These are phyloP conservation scores for Nomada hirtipes DNA, from an alignment of 2,888 invertebrate genomes.

Conservation along the genomic window DNA sequence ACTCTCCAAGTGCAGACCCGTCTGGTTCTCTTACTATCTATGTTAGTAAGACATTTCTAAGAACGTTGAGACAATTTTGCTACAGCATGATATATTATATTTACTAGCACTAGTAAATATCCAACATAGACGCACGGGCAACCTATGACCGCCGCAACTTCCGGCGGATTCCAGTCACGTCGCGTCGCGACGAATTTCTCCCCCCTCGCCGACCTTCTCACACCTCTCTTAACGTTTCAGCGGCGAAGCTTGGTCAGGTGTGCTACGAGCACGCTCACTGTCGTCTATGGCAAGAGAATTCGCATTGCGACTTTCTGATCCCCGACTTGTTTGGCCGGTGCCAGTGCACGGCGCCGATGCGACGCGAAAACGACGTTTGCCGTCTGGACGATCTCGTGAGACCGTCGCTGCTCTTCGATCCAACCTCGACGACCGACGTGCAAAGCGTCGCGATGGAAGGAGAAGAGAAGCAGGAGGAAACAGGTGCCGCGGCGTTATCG, in stretches of 20 bases:
- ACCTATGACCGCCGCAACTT: neutral
- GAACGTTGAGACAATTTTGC: too few species aligned
- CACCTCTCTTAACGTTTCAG: slow-evolving; percentile 85
- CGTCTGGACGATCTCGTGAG: slow-evolving; percentile 85
- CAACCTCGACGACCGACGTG: neutral
- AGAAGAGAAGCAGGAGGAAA: neutral
- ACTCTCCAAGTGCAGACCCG: too few species aligned
- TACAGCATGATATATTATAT: too few species aligned
- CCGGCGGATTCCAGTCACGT: too few species aligned
- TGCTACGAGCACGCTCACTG: slow-evolving; percentile 97
- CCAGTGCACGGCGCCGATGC: slow-evolving; percentile 87
- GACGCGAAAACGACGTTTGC: slow-evolving; percentile 82
- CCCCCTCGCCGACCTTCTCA: neutral
- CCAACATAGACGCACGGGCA: neutral
- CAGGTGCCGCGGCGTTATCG: slow-evolving; percentile 8
- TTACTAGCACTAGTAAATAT: too few species aligned
- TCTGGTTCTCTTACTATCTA: too few species aligned
- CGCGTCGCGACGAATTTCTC: too few species aligned
- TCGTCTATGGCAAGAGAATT: slow-evolving; percentile 92
- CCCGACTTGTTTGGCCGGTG: slow-evolving; percentile 96
- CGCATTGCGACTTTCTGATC: slow-evolving; percentile 95
- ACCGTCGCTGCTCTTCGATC: slow-evolving; percentile 61
- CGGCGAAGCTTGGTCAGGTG: slow-evolving; percentile 93
- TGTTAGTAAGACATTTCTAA: too few species aligned
- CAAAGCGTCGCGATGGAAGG: too few species aligned